Evolutionary conservation across 2,888 invertebrate genomes (phyloP).

Genomic region (Xestia ashworthii): DNA sequence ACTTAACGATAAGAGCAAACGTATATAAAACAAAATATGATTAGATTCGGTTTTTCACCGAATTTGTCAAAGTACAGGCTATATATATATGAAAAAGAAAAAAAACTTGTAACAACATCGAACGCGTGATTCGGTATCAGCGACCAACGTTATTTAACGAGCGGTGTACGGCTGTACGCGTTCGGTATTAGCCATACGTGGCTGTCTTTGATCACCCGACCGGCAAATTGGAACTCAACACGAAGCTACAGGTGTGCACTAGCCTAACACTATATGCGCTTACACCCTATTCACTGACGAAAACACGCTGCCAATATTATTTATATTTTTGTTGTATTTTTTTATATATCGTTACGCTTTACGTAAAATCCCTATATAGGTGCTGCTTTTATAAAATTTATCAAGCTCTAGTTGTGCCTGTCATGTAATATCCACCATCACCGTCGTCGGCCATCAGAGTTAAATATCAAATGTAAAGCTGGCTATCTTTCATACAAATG

Average conservation of each 20-base stretch:
- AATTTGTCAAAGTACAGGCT: not conserved
- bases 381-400: constrained; percentile 4
- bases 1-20: too few relatives aligned
- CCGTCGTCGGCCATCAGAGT: not conserved
- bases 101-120: constrained; percentile 18
- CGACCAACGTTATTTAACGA: constrained; percentile 51
- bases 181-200: constrained; percentile 60
- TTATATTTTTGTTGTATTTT: constrained; percentile 22
- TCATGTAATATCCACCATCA: not conserved
- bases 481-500: constrained; percentile 35
- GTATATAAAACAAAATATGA: not conserved
- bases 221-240: constrained; percentile 84
- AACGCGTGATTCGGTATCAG: constrained; percentile 42
- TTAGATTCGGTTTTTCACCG: too few relatives aligned
- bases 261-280: constrained; percentile 73
- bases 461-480: constrained; percentile 47
- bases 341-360: constrained; percentile 2
- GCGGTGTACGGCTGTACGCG: constrained; percentile 57
- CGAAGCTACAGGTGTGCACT: constrained; percentile 77
- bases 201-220: constrained; percentile 83
- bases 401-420: not conserved
- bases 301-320: constrained; percentile 37
- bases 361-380: not conserved
- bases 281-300: constrained; percentile 57
- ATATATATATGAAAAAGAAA: not conserved